Percentiles rank a stretch among this genome's conserved stretches.
Evolutionary conservation across 2,113 vertebrate species (phyloP).

Genomic region (Tetrao urogallus): DNA sequence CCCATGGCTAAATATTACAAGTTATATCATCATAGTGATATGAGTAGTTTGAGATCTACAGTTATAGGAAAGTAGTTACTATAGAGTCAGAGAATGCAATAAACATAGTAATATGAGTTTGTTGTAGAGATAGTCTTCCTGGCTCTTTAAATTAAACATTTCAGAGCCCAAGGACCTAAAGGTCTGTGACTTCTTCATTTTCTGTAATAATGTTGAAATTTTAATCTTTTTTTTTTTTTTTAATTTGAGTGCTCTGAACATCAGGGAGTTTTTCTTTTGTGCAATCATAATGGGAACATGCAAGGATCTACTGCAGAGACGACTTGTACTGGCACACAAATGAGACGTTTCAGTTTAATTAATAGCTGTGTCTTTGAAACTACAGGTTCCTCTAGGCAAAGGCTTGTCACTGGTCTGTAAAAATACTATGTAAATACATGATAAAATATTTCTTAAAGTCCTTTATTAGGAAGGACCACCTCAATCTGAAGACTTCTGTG

Average conservation of each 20-base stretch:
- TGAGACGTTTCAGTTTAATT: background rate
- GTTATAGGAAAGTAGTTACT: background rate
- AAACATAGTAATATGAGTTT: background rate
- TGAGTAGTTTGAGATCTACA: background rate
- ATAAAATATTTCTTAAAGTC: background rate
- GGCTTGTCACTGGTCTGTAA: background rate
- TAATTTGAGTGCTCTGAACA: background rate
- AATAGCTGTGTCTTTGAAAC: background rate
- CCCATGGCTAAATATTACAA: conserved; percentile 11
- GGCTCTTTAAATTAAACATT: background rate
- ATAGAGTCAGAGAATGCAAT: conserved; percentile 1
- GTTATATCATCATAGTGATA: background rate
- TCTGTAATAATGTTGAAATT: background rate
- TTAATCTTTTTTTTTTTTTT: background rate
- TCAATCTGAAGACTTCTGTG: background rate
- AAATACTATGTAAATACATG: background rate
- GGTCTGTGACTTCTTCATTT: background rate
- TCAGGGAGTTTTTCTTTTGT: background rate
- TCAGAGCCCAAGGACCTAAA: background rate
- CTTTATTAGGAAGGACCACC: background rate
- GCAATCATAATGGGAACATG: background rate
- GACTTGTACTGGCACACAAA: background rate
- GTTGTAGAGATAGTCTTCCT: background rate
- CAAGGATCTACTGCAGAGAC: background rate
- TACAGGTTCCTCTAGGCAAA: background rate